Conservation (phyloP, 2,113 vertebrate species). For the Catagonus wagneri region DNA sequence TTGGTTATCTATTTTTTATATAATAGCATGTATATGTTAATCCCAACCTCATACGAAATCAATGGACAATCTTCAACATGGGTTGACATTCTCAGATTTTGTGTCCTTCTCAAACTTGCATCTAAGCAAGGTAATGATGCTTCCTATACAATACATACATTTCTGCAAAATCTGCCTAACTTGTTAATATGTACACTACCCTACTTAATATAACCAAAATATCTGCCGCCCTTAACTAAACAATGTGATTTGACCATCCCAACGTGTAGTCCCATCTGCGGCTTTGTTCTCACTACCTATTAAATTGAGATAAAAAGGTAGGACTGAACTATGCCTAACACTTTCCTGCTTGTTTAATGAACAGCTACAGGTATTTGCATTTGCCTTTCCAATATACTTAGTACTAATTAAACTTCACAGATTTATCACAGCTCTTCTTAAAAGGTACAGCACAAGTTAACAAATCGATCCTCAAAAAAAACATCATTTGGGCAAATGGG, state of each 20-base stretch:
- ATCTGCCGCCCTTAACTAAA: not conserved
- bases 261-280: not conserved
- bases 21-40: too few relatives aligned
- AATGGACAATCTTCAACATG: not conserved
- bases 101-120: not conserved
- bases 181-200: not conserved
- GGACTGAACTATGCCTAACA: not conserved
- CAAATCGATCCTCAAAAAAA: conserved; percentile 41
- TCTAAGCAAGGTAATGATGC: not conserved
- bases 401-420: conserved; percentile 55
- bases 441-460: conserved; percentile 29
- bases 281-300: conserved; percentile 15
- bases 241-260: not conserved
- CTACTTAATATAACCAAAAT: not conserved
- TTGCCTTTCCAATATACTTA: conserved; percentile 45
- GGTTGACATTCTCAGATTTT: not conserved
- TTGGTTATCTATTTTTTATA: too few relatives aligned
- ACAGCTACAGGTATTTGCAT: conserved; percentile 50
- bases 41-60: not conserved
- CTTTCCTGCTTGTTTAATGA: conserved; percentile 57
- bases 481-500: not conserved
- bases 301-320: conserved; percentile 31
- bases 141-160: not conserved
- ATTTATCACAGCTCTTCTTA: conserved; percentile 27
- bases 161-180: not conserved